These are phyloP conservation scores for Harpalus rubripes DNA, from an alignment of 2,888 invertebrate species.

Conservation along the genomic window DNA sequence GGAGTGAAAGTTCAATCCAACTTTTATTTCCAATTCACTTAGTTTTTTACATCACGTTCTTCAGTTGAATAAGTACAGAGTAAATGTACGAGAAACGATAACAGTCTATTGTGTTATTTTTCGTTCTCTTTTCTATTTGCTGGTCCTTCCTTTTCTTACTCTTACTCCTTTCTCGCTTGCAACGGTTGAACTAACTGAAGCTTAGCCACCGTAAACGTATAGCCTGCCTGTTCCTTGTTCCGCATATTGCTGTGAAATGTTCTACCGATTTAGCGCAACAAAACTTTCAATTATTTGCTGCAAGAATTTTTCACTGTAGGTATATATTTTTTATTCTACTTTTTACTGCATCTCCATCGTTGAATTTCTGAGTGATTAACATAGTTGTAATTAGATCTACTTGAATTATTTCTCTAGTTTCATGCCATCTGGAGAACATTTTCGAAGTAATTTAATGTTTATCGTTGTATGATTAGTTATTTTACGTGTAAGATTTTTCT, in stretches of 20 bases:
- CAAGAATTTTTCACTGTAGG: background rate
- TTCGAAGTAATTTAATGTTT: too few species aligned
- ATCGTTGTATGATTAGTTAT: too few species aligned
- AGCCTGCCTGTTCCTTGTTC: background rate
- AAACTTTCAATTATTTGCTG: constrained; percentile 48
- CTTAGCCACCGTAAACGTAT: constrained; percentile 37
- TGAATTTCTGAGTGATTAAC: too few species aligned
- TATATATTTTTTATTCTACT: background rate
- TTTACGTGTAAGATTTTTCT: too few species aligned
- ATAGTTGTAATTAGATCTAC: too few species aligned
- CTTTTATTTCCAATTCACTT: constrained; percentile 62
- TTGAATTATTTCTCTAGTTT: too few species aligned
- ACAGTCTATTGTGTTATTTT: constrained; percentile 63
- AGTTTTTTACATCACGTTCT: constrained; percentile 51
- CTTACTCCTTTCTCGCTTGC: constrained; percentile 35
- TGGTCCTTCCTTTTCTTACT: background rate
- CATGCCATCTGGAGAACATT: too few species aligned
- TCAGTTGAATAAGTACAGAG: constrained; percentile 63
- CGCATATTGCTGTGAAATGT: constrained; percentile 13
- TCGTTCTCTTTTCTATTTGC: constrained; percentile 29
- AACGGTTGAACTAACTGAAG: constrained; percentile 16
- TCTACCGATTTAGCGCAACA: constrained; percentile 8
- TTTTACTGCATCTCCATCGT: background rate
- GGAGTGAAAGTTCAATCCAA: constrained; percentile 45
- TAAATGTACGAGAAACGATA: constrained; percentile 64